Base-by-base conservation (phyloP, 30 jellyfish, hydroid and myxozoan species). In the Rhopilema esculentum region DNA sequence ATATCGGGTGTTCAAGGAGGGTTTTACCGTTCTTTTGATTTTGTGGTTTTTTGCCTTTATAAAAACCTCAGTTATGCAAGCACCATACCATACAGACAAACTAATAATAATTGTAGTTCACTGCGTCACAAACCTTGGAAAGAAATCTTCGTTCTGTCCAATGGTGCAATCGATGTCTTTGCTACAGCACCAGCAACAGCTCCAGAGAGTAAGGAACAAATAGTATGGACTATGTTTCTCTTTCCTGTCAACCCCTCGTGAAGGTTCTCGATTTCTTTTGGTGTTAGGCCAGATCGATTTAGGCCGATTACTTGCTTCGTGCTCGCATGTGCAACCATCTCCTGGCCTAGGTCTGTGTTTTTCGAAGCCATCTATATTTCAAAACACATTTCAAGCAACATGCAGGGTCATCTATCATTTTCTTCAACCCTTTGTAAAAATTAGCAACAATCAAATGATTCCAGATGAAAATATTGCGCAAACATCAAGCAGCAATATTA, bases 181-280 rank as follows among this genome's bases (percentile, higher is more conserved):
- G 99, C 99, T 49, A 85, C 92, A 21, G 99, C 99, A 0, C 97
- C 99, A n/a, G 99, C 99, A 31, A 83, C 73, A 8, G 97, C 97
- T 29, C 99, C 99, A 1, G 97, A 90, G 20, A 89, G 16, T 57
- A 94, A 73, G 12, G 98, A 93, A 29, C 86, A 87, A 53, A 53
- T 79, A 18, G 90, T 87, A 33, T 78, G 89, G 65, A 77, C 75
- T 0, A 49, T 69, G 16, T 89, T 69, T 33, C 91, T 83, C 40
- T 83, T 69, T 8, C 73, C 70, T 6, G 51, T 30, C 18, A 69
- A 50, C 8, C 19, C 2, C 27, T 49, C 85, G 33, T 17, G 33
- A 9, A 67, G 79, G 19, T 83, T 83, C 12, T 75, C 8, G 78
- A 26, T 83, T 25, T 32, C 40, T 53, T 69, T 68, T 22, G 52